Percentiles rank a stretch among this genome's conserved stretches.
Conservation (phyloP, 1,140 invertebrate genomes). For the Drosophila trapezifrons region DNA sequence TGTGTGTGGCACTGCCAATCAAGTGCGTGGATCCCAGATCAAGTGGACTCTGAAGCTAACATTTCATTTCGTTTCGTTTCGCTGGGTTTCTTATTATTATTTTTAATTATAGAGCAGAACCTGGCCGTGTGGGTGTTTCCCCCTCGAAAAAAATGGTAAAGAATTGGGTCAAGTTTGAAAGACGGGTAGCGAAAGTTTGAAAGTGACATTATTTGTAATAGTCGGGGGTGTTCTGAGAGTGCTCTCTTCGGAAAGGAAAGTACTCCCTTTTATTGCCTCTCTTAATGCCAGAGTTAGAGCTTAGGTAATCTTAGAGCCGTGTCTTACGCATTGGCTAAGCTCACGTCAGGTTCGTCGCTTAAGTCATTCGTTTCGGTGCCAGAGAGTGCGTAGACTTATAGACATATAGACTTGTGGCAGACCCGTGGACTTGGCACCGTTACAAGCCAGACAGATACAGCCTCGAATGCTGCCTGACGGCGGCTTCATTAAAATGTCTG, state of each 20-base stretch:
- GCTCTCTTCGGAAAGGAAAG: neutral
- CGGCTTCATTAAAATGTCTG: conserved; percentile 80
- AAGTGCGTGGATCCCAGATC: conserved; percentile 55
- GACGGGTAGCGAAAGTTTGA: conserved; percentile 72
- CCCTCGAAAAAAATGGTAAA: conserved; percentile 1
- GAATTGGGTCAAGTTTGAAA: conserved; percentile 55
- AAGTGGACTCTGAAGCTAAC: conserved; percentile 34
- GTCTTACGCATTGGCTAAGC: conserved; percentile 28
- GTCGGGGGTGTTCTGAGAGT: neutral
- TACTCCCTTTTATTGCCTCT: neutral
- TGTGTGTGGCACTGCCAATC: conserved; percentile 62
- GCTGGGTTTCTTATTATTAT: conserved; percentile 6
- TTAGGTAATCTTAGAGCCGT: conserved; percentile 41
- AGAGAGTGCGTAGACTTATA: conserved; percentile 54
- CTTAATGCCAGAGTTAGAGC: neutral
- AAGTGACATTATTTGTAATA: conserved; percentile 61
- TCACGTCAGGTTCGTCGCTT: conserved; percentile 67
- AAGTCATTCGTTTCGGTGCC: conserved; percentile 68
- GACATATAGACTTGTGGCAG: conserved; percentile 4
- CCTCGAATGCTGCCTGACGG: conserved; percentile 56
- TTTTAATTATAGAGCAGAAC: conserved; percentile 66
- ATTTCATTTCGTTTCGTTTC: conserved; percentile 50
- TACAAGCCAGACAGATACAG: conserved; percentile 40
- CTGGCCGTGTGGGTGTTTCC: conserved; percentile 32
- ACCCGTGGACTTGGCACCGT: conserved; percentile 65